Conservation (phyloP, 2,888 invertebrate genomes). For the Phlogophora meticulosa region DNA sequence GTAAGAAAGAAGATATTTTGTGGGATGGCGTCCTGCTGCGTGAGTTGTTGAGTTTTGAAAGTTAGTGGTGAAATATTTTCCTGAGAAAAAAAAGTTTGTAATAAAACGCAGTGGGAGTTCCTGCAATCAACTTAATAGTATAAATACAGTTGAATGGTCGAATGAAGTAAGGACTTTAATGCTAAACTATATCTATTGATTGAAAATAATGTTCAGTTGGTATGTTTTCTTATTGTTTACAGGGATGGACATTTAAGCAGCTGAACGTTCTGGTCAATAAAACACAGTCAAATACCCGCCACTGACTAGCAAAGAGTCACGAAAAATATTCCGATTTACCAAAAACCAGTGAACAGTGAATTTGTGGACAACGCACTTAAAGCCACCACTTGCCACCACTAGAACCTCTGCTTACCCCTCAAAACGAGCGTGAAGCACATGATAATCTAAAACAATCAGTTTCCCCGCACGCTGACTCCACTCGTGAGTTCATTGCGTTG, state of each 20-base stretch:
- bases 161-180: too few relatives aligned
- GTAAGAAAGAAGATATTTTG: slow-evolving; percentile 15
- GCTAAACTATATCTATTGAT: too few relatives aligned
- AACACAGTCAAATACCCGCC: neutral
- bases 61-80: neutral
- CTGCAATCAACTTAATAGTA: neutral
- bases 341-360: slow-evolving; percentile 1
- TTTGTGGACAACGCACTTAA: slow-evolving; percentile 27
- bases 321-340: too few relatives aligned
- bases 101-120: neutral
- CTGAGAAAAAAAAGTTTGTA: neutral
- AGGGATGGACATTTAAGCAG: neutral
- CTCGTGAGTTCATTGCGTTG: slow-evolving; percentile 47
- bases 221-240: neutral
- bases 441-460: slow-evolving; percentile 57
- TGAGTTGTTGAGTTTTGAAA: slow-evolving; percentile 10
- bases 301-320: neutral
- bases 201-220: too few relatives aligned
- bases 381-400: slow-evolving; percentile 22
- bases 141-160: neutral
- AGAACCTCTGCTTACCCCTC: slow-evolving; percentile 30
- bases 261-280: neutral
- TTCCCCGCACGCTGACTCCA: slow-evolving; percentile 61
- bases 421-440: slow-evolving; percentile 50
- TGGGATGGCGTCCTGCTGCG: slow-evolving; percentile 3